phyloP scores from a whole-genome alignment of 2,888 invertebrate genomes.

The Perizoma flavofasciatum region DNA sequence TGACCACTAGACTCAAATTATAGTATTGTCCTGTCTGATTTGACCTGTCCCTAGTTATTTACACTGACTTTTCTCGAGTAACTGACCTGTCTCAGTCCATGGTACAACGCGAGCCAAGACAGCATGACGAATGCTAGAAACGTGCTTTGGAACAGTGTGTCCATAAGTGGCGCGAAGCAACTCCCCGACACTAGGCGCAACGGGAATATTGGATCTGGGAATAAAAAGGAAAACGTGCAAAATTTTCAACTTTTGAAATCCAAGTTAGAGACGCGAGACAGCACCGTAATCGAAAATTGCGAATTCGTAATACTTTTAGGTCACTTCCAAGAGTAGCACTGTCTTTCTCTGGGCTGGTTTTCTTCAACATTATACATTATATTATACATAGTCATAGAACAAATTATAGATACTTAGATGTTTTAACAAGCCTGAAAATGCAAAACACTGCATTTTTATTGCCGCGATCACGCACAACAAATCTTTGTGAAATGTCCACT shows the following conservation, averaged over 20 bases:
- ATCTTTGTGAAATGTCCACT: neutral
- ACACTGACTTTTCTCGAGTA: too few species aligned
- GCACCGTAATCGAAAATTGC: neutral
- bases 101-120: conserved; percentile 98
- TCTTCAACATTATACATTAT: too few species aligned
- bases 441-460: neutral
- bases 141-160: conserved; percentile 94
- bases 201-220: conserved; percentile 96
- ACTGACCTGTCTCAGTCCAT: conserved; percentile 94
- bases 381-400: too few species aligned
- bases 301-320: neutral
- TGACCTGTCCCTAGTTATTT: too few species aligned
- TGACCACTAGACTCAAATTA: too few species aligned
- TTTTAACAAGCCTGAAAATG: too few species aligned
- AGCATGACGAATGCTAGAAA: conserved; percentile 94
- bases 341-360: too few species aligned
- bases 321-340: too few species aligned
- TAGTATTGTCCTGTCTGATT: too few species aligned
- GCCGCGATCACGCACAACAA: neutral
- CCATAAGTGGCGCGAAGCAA: conserved; percentile 96
- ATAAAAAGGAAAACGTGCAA: neutral
- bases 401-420: too few species aligned
- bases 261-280: too few species aligned
- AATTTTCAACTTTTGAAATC: too few species aligned
- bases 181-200: conserved; percentile 94